Conservation (phyloP, 2,888 invertebrate genomes). For the Ommatoiulus sabulosus region DNA sequence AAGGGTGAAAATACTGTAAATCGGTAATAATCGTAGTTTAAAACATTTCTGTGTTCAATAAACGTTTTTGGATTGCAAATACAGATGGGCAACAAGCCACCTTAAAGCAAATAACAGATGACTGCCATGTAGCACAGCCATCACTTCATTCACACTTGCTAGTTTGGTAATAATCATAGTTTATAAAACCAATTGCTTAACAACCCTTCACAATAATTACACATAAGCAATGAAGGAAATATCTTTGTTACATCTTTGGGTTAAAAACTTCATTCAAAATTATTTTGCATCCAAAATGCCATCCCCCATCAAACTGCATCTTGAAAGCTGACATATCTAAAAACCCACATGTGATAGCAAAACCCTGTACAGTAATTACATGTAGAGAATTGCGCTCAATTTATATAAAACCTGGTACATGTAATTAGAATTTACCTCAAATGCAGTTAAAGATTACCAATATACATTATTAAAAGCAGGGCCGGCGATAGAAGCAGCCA, state of each 20-base stretch:
- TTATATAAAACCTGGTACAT: constrained; percentile 1
- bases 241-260: neutral
- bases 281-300: neutral
- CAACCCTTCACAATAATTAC: neutral
- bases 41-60: too few species aligned
- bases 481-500: too few species aligned
- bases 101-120: too few species aligned
- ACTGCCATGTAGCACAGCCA: neutral
- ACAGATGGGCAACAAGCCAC: too few species aligned
- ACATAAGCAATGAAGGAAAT: neutral
- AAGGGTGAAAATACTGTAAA: too few species aligned
- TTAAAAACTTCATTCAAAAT: neutral
- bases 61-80: too few species aligned
- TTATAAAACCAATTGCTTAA: constrained; percentile 3
- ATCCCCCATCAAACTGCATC: neutral
- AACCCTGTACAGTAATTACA: neutral
- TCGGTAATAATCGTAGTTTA: too few species aligned
- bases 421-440: constrained; percentile 2
- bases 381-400: neutral
- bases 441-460: neutral
- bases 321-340: neutral
- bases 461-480: neutral
- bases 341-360: neutral
- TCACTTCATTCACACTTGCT: neutral
- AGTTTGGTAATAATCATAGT: neutral